phyloP scores from a whole-genome alignment of 1,140 invertebrate genomes.

The Parapsyche elsis region DNA sequence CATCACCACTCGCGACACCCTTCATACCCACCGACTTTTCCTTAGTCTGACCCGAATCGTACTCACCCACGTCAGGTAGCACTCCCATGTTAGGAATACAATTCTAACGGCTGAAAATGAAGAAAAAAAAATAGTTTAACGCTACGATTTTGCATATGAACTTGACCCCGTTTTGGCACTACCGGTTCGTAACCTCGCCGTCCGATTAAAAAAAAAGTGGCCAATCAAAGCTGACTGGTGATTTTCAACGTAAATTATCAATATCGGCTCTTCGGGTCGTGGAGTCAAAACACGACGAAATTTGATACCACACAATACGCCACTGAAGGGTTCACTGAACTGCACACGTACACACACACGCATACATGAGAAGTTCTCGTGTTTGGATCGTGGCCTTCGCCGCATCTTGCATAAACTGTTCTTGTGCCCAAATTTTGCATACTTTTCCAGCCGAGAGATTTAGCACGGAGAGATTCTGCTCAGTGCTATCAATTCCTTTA shows the following conservation, averaged over 20 bases:
- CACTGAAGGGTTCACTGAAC: conserved; percentile 1
- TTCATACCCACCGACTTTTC: too few species aligned
- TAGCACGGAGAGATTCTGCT: background rate
- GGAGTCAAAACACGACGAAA: too few species aligned
- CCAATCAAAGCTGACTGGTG: background rate
- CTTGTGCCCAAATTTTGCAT: background rate
- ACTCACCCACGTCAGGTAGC: too few species aligned
- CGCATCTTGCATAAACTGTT: background rate
- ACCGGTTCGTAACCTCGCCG: too few species aligned
- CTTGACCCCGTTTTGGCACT: background rate
- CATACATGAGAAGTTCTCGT: background rate
- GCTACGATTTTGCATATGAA: background rate
- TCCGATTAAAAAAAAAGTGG: background rate
- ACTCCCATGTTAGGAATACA: too few species aligned
- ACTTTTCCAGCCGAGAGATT: too few species aligned
- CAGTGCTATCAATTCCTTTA: background rate
- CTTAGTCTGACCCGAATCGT: too few species aligned
- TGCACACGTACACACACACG: background rate
- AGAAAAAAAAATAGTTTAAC: too few species aligned
- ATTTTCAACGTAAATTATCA: too few species aligned
- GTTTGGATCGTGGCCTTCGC: background rate
- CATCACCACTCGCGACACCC: too few species aligned
- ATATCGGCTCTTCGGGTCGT: too few species aligned
- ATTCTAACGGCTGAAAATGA: too few species aligned
- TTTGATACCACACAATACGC: background rate